These are phyloP conservation scores for Myotis pilosus DNA, from an alignment of 2,797 vertebrate species.

Conservation along the genomic window DNA sequence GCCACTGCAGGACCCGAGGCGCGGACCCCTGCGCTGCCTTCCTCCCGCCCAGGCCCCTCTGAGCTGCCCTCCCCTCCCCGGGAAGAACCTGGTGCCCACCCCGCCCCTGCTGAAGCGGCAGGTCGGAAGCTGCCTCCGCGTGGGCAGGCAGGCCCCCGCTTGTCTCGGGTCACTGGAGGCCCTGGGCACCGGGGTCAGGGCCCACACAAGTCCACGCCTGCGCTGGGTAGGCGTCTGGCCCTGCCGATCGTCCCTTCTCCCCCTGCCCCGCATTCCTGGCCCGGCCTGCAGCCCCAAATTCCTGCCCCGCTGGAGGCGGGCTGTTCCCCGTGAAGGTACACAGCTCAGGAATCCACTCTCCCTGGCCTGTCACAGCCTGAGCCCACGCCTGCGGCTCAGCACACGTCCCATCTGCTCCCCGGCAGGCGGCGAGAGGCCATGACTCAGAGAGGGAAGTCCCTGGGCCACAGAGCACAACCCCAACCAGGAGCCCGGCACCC, in stretches of 20 bases:
- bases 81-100: background rate
- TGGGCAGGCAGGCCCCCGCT: background rate
- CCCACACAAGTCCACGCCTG: background rate
- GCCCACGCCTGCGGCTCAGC: background rate
- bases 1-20: no score
- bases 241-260: background rate
- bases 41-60: accelerated
- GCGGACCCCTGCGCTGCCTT: background rate
- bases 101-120: background rate
- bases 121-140: accelerated
- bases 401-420: background rate
- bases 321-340: background rate
- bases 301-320: constrained; percentile 33
- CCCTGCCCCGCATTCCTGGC: background rate
- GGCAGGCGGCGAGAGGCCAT: background rate
- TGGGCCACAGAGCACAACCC: background rate
- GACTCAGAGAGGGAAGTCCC: background rate
- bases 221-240: background rate
- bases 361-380: constrained; percentile 64
- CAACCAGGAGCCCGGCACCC: background rate
- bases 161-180: background rate
- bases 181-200: background rate
- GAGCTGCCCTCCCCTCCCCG: background rate
- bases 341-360: constrained; percentile 64
- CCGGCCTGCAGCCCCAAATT: constrained; percentile 36